Evolutionary conservation across 1,140 invertebrate genomes (phyloP).

Genomic region (Drosophila kanapiae): DNA sequence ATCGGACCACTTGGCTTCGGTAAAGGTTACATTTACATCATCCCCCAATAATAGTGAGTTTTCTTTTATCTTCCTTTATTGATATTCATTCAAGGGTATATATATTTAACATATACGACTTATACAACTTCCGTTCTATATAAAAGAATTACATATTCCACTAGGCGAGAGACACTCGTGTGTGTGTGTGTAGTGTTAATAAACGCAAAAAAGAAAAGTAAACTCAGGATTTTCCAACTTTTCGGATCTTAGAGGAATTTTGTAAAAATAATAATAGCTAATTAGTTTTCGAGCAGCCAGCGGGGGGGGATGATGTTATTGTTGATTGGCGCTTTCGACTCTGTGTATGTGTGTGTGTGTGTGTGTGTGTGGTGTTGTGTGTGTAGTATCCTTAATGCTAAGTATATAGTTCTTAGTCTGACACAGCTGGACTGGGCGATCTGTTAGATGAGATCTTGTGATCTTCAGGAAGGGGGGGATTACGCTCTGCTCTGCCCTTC

Average conservation of each 20-base stretch:
- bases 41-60: constrained; percentile 14
- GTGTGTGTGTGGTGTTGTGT: not conserved
- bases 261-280: not conserved
- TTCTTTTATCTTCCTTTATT: constrained; percentile 40
- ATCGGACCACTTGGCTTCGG: not conserved
- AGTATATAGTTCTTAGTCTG: constrained; percentile 12
- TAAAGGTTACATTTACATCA: not conserved
- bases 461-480: not conserved
- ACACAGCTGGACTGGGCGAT: constrained; percentile 7
- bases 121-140: constrained; percentile 21
- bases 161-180: not conserved
- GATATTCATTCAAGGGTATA: constrained; percentile 31
- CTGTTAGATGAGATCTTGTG: constrained; percentile 7
- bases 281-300: constrained; percentile 16
- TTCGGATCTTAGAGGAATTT: not conserved
- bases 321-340: not conserved
- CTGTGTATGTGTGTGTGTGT: not conserved
- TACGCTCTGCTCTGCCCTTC: constrained; percentile 8
- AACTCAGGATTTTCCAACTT: not conserved
- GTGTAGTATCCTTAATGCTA: constrained; percentile 27
- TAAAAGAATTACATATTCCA: constrained; percentile 16
- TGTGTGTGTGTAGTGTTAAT: not conserved
- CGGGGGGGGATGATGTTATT: not conserved
- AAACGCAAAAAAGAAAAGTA: not conserved
- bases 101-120: constrained; percentile 47